These are phyloP conservation scores for Penaeus vannamei DNA, from an alignment of 1,140 invertebrate species.

Conservation along the genomic window DNA sequence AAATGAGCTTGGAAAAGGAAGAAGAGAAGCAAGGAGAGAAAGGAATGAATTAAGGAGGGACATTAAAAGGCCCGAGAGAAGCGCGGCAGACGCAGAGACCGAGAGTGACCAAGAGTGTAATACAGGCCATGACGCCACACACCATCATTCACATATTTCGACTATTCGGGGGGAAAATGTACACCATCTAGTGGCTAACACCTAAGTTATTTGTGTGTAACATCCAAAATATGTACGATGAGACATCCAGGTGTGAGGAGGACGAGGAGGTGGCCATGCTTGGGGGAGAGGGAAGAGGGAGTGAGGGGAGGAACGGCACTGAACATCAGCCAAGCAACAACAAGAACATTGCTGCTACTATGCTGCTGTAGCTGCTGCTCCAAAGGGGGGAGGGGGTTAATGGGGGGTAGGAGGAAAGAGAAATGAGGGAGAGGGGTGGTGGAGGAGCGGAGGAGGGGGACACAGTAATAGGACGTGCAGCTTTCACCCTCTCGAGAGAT, in stretches of 20 bases:
- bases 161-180: conserved; percentile 20
- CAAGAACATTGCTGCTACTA: no score
- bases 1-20: no score
- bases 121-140: background rate
- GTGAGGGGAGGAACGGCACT: background rate
- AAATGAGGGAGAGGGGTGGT: background rate
- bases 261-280: conserved; percentile 21
- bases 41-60: background rate
- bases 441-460: background rate
- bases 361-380: no score
- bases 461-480: background rate
- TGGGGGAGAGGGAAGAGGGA: conserved; percentile 14
- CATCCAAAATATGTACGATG: conserved; percentile 21
- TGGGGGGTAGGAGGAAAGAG: background rate
- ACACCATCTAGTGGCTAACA: conserved; percentile 5
- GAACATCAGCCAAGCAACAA: background rate
- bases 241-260: conserved; percentile 2
- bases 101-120: background rate
- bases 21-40: no score
- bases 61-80: background rate
- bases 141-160: background rate
- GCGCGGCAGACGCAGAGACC: conserved; percentile 17
- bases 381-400: background rate
- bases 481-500: no score
- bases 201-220: conserved; percentile 1